These are phyloP conservation scores for Leptinotarsa rubiginosa DNA, from an alignment of 2,888 invertebrate species.

Conservation along the genomic window DNA sequence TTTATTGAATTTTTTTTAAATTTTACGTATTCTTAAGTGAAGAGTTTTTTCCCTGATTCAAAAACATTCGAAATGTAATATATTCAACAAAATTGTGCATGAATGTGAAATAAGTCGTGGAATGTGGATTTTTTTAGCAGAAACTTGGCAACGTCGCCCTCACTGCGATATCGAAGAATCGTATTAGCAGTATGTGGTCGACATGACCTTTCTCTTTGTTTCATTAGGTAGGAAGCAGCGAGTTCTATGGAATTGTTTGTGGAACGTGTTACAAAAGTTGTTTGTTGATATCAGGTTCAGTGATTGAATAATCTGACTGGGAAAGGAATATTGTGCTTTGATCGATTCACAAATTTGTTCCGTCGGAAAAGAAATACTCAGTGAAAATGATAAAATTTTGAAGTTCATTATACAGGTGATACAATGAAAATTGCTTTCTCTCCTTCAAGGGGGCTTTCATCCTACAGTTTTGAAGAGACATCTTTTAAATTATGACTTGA, in stretches of 20 bases:
- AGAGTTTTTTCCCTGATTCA: no score
- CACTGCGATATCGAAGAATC: slow-evolving; percentile 43
- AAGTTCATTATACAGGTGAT: no score
- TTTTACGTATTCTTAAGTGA: no score
- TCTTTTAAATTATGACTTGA: no score
- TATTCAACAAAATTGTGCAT: no score
- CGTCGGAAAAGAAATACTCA: not conserved
- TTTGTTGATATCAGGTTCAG: slow-evolving; percentile 22
- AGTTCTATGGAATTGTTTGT: slow-evolving; percentile 38
- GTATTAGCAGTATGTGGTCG: slow-evolving; percentile 45
- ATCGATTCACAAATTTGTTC: not conserved
- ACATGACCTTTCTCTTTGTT: slow-evolving; percentile 46
- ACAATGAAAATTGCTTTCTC: no score
- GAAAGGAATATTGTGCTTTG: not conserved
- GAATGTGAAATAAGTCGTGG: no score
- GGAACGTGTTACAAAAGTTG: slow-evolving; percentile 33
- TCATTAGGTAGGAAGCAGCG: slow-evolving; percentile 42
- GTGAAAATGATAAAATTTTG: no score
- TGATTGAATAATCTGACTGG: not conserved
- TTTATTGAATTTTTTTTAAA: no score
- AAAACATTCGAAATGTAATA: no score
- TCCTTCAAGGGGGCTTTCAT: no score
- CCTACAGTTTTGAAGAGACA: no score
- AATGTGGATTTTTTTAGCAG: slow-evolving; percentile 16
- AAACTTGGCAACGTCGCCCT: slow-evolving; percentile 36